These are phyloP conservation scores for Dynastes maya DNA, from an alignment of 2,888 invertebrate species.

Conservation along the genomic window DNA sequence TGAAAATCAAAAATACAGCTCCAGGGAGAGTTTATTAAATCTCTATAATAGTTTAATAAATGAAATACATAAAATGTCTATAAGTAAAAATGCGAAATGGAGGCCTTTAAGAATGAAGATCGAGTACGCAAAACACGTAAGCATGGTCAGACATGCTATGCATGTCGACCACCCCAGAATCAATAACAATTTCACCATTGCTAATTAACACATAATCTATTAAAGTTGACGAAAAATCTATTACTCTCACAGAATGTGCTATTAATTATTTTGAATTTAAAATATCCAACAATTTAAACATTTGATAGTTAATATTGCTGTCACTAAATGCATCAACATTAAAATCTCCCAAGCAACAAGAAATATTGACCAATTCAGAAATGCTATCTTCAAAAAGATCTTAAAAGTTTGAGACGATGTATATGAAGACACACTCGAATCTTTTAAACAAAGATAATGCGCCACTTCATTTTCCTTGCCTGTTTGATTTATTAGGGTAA, in stretches of 20 bases:
- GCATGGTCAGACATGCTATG: not conserved
- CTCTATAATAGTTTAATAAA: not conserved
- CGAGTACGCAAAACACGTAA: not conserved
- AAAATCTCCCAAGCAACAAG: not conserved
- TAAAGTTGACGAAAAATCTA: not conserved
- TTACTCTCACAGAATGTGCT: not conserved
- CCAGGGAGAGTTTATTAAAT: not conserved
- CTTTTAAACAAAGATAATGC: too few relatives aligned
- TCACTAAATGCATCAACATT: not conserved
- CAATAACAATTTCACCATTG: not conserved
- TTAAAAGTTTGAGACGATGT: too few relatives aligned
- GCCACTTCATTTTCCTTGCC: too few relatives aligned
- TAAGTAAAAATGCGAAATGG: too few relatives aligned
- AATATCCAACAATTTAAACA: not conserved
- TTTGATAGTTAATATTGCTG: not conserved
- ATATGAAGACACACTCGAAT: too few relatives aligned
- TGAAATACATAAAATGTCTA: not conserved
- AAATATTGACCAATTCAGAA: not conserved
- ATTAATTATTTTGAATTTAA: not conserved
- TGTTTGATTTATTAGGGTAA: too few relatives aligned
- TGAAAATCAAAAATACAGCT: not conserved
- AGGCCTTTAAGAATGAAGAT: not conserved
- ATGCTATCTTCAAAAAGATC: not conserved
- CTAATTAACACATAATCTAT: constrained; percentile 3
- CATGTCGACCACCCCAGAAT: not conserved